Percentiles rank a stretch among this genome's conserved stretches.
phyloP scores from a whole-genome alignment of 2,888 invertebrate species.

The Diplolepis rosae region DNA sequence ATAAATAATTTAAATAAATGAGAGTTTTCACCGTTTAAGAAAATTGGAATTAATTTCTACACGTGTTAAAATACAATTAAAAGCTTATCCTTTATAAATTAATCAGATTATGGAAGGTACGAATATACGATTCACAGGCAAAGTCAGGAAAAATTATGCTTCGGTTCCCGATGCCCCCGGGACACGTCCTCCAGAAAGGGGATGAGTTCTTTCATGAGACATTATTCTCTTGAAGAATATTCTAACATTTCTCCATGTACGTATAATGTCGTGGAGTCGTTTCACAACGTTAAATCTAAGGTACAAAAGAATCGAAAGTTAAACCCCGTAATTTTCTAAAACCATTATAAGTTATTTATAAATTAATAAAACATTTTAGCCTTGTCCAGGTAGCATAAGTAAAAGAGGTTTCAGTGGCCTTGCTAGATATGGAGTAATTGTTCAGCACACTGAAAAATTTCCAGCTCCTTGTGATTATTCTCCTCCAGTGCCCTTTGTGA shows the following conservation, averaged over 20 bases:
- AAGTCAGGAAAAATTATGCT: constrained; percentile 62
- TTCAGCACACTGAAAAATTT: constrained; percentile 50
- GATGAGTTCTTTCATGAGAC: constrained; percentile 61
- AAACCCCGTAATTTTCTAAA: no score
- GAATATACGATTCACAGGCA: constrained; percentile 59
- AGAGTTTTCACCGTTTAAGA: no score
- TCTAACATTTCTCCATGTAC: constrained; percentile 59
- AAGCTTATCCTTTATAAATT: background rate
- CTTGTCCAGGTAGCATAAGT: constrained; percentile 59
- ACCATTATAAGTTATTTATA: no score
- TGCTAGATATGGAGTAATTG: constrained; percentile 49
- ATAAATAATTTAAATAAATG: no score
- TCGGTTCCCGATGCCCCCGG: constrained; percentile 62
- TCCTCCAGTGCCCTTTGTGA: constrained; percentile 40
- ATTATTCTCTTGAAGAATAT: constrained; percentile 57
- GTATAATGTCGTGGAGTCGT: constrained; percentile 58
- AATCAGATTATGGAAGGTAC: constrained; percentile 5
- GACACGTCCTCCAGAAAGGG: constrained; percentile 58
- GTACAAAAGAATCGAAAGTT: constrained; percentile 41
- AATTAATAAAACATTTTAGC: constrained; percentile 49
- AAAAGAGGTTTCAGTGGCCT: constrained; percentile 65
- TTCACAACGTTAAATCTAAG: constrained; percentile 57
- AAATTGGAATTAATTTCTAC: no score
- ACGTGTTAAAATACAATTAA: background rate
- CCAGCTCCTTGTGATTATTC: constrained; percentile 60